Percentiles rank a stretch among this genome's conserved stretches.
These are phyloP conservation scores for Corynorhinus townsendii DNA, from an alignment of 2,113 vertebrate genomes.

Conservation along the genomic window DNA sequence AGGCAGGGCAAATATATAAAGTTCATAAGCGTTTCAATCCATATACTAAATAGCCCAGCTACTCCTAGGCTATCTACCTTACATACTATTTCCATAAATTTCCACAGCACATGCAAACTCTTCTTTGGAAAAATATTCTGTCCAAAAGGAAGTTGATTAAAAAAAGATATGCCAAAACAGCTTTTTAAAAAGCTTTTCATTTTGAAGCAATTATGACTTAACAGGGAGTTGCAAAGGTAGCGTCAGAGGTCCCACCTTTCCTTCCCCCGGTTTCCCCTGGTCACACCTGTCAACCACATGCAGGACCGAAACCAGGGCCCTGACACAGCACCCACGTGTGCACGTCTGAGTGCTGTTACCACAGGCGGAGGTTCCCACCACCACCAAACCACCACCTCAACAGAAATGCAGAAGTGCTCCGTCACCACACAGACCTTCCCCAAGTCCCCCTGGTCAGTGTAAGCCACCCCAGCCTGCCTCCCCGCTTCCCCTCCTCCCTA, in stretches of 20 bases:
- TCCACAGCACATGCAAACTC: neutral
- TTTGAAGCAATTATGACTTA: neutral
- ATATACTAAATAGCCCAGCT: neutral
- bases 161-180: neutral
- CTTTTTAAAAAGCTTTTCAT: neutral
- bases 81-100: neutral
- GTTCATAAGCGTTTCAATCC: neutral
- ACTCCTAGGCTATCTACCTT: neutral
- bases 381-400: neutral
- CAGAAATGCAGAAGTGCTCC: neutral
- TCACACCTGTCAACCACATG: neutral
- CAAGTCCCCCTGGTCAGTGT: fast-evolving
- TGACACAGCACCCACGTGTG: fast-evolving
- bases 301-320: neutral
- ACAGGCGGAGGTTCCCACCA: fast-evolving
- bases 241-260: too few relatives aligned
- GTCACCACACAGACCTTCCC: neutral
- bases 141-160: neutral
- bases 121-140: neutral
- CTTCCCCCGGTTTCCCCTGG: too few relatives aligned
- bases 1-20: neutral
- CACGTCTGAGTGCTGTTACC: fast-evolving
- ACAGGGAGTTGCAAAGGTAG: neutral
- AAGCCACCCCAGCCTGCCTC: neutral
- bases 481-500: fast-evolving